These are phyloP conservation scores for Oreochromis mossambicus DNA, from an alignment of 2,797 vertebrate genomes.

Conservation along the genomic window DNA sequence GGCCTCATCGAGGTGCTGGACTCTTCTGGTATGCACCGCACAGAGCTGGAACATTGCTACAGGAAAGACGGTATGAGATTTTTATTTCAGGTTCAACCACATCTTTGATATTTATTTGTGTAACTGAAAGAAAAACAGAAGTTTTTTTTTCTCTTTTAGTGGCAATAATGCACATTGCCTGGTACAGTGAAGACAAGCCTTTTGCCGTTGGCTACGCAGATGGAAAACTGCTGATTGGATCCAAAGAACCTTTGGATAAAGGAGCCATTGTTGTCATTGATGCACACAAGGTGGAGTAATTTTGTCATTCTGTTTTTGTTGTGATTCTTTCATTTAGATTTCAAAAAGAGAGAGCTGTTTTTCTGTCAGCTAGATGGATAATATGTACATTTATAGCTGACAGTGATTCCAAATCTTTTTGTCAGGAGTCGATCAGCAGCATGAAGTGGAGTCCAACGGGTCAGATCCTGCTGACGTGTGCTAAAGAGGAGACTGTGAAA, in stretches of 20 bases:
- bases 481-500: conserved; percentile 93
- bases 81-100: neutral
- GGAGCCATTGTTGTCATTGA: conserved; percentile 89
- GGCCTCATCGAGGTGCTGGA: conserved; percentile 92
- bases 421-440: conserved; percentile 85
- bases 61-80: conserved; percentile 85
- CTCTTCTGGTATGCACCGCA: conserved; percentile 81
- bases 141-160: conserved; percentile 37
- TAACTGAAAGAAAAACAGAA: neutral
- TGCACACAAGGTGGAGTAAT: conserved; percentile 86
- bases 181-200: conserved; percentile 92
- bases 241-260: conserved; percentile 87
- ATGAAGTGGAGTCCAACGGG: conserved; percentile 92
- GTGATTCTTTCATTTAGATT: neutral
- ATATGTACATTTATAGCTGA: neutral
- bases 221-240: conserved; percentile 90
- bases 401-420: neutral
- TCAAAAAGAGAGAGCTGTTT: neutral
- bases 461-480: conserved; percentile 88
- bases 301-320: rapidly evolving
- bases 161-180: conserved; percentile 84
- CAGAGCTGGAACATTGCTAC: conserved; percentile 93
- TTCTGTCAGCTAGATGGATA: neutral
- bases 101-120: neutral
- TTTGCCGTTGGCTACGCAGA: conserved; percentile 95